Base-by-base conservation (phyloP, 2,888 invertebrate genomes). In the Leucophenga maculata region DNA sequence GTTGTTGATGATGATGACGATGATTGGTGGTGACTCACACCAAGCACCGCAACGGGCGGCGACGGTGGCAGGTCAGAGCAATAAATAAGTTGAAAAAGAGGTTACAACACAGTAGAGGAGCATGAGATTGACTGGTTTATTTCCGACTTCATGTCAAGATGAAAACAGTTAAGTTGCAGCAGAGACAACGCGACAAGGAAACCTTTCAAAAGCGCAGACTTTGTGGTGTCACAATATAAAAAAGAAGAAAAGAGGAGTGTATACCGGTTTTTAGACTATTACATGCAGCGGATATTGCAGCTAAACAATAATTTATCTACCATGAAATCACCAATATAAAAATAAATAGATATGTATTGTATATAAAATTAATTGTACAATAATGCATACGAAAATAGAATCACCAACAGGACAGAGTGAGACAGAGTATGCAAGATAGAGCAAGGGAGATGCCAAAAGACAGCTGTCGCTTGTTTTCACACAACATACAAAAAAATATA, bases 151-250 rank as follows among this genome's bases (percentile, higher is more conserved):
- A 39, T 39, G 39, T 39, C 1, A 46, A 46, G 18, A 64, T n/a
- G n/a, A 46, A 16, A 20, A 64, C 46, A 44, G 59, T 59, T 62
- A 62, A 62, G n/a, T n/a, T n/a, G n/a, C n/a, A n/a, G 22, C 46
- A 62, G 16, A 52, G 0, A 20, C 52, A 20, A 18, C 18, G 20
- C 3, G 52, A 52, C 9, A n/a, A 64, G 26, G 62, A 64, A 64
- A 48, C 62, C 62, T 46, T n/a, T 9, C 9, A 64, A 64, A 39
- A 64, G 57, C 26, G 4, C 39, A 64, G 48, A 64, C 62, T 46
- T 64, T 64, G 62, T 48, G 62, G 62, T 64, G 32, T 16, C 22
- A 13, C 26, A n/a, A 60, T 11, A 1, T 8, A 60, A 18, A 20
- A 18, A 39, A n/a, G 9, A 9, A 60, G 11, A 11, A 22, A 9